phyloP scores from a whole-genome alignment of 2,888 invertebrate species.

The Asteroscopus sphinx region DNA sequence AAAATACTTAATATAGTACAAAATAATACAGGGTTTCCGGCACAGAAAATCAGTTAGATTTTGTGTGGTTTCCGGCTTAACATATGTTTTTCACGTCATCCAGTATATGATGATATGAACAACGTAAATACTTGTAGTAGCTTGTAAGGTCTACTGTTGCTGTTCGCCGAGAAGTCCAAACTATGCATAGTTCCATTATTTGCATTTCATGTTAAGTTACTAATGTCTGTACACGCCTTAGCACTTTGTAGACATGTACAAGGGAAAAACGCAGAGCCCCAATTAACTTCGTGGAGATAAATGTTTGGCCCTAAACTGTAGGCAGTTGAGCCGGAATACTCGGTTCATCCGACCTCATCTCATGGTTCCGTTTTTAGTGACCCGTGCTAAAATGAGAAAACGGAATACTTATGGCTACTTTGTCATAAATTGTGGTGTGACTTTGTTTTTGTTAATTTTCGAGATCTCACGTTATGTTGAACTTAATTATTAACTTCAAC shows the following conservation, averaged over 20 bases:
- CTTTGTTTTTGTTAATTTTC: constrained; percentile 30
- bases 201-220: too few species aligned
- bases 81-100: too few species aligned
- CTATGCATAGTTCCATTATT: too few species aligned
- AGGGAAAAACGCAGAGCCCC: constrained; percentile 73
- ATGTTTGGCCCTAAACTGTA: constrained; percentile 74
- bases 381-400: constrained; percentile 49
- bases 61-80: too few species aligned
- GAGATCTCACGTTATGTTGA: constrained; percentile 1
- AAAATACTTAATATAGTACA: too few species aligned
- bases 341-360: constrained; percentile 63
- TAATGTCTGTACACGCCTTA: constrained; percentile 12
- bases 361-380: constrained; percentile 61
- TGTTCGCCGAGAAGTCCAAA: too few species aligned
- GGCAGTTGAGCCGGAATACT: constrained; percentile 68
- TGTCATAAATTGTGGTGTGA: constrained; percentile 28
- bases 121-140: too few species aligned
- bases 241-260: constrained; percentile 53
- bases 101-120: too few species aligned
- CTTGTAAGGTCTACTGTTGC: too few species aligned
- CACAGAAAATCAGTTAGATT: too few species aligned
- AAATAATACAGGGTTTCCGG: too few species aligned
- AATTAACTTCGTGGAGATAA: constrained; percentile 82
- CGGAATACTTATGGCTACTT: constrained; percentile 45
- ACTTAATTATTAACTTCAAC: constrained; percentile 1